Percentiles rank a stretch among this genome's conserved stretches.
These are phyloP conservation scores for Poeciliopsis prolifica DNA, from an alignment of 2,113 vertebrate species.

Conservation along the genomic window DNA sequence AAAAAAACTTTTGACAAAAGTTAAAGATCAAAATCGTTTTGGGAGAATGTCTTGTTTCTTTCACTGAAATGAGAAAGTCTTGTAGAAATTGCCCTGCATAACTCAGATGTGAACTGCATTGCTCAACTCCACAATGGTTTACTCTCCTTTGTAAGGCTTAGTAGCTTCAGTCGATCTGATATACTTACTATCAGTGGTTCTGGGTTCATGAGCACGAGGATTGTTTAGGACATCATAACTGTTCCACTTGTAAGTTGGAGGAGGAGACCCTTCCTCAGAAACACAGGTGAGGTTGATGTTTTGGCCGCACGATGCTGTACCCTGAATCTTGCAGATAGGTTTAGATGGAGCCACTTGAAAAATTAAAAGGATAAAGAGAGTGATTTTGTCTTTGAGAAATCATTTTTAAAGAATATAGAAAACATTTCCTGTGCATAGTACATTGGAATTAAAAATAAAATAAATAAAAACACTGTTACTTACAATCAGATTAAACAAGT, in stretches of 20 bases:
- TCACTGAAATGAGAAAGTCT: no score
- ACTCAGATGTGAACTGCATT: no score
- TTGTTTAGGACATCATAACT: slow-evolving; percentile 60
- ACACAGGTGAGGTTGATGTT: slow-evolving; percentile 86
- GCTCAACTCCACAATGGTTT: background rate
- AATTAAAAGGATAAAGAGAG: background rate
- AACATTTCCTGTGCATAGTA: background rate
- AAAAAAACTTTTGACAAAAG: background rate
- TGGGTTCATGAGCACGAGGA: slow-evolving; percentile 11
- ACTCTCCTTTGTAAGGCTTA: background rate
- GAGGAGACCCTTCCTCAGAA: slow-evolving; percentile 87
- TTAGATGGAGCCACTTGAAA: slow-evolving; percentile 78
- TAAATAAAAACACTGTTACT: background rate
- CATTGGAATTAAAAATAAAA: no score
- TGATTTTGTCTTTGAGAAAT: background rate
- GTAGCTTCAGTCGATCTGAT: background rate
- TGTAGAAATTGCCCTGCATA: no score
- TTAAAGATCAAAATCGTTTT: background rate
- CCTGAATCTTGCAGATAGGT: slow-evolving; percentile 81
- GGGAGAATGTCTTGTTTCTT: background rate
- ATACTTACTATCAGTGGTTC: slow-evolving; percentile 64
- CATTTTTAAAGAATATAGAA: background rate
- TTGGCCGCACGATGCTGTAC: slow-evolving; percentile 80
- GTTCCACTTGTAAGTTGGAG: slow-evolving; percentile 86
- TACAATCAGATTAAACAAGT: background rate